phyloP scores from a whole-genome alignment of 2,113 vertebrate genomes.

The Poeciliopsis retropinna region DNA sequence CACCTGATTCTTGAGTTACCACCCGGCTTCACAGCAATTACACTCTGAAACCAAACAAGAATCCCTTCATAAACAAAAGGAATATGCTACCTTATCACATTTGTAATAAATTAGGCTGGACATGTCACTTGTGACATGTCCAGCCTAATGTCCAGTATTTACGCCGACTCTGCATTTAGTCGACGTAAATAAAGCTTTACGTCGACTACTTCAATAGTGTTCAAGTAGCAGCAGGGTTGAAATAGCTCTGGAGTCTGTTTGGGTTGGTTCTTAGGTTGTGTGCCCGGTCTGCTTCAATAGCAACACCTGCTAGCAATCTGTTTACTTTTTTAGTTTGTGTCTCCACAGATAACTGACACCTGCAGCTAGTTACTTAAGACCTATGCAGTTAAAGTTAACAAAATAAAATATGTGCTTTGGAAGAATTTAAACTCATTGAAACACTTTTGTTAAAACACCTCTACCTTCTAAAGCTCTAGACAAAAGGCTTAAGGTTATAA shows the following conservation, averaged over 20 bases:
- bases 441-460: not conserved
- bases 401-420: not conserved
- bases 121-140: too few species aligned
- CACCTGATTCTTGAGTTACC: too few species aligned
- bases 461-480: too few species aligned
- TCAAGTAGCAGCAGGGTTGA: too few species aligned
- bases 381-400: not conserved
- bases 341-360: not conserved
- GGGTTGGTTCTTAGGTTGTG: too few species aligned
- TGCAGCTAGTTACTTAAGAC: not conserved
- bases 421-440: not conserved
- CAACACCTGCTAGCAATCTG: not conserved
- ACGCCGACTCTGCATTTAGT: too few species aligned
- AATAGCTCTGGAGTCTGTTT: too few species aligned
- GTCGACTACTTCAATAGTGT: too few species aligned
- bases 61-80: not conserved
- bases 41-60: not conserved
- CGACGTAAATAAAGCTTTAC: too few species aligned
- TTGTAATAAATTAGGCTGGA: not conserved
- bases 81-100: not conserved
- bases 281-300: too few species aligned
- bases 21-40: not conserved
- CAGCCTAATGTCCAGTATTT: too few species aligned
- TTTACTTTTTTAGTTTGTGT: not conserved
- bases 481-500: too few species aligned